A percentile compares a stretch with the other conserved stretches of the same genome.
Conservation (phyloP, 2,113 vertebrate genomes). For the Harpagus bidentatus region DNA sequence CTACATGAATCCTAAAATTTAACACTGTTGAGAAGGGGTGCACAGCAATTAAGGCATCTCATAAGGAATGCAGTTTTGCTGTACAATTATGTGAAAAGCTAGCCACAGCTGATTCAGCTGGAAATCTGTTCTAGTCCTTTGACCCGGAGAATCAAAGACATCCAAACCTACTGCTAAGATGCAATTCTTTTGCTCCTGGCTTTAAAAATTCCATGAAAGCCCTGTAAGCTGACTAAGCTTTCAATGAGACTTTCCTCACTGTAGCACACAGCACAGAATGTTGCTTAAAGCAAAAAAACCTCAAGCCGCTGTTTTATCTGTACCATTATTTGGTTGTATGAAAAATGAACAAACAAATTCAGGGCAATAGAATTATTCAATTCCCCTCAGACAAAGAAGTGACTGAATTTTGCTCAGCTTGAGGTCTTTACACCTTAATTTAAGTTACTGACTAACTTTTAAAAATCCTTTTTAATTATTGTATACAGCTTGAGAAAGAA, state of each 20-base stretch:
- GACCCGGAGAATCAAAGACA: not conserved
- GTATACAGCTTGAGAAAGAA: not conserved
- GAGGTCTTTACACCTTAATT: not conserved
- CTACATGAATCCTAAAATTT: not conserved
- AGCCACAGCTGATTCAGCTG: not conserved
- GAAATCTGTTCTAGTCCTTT: not conserved
- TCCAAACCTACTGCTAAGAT: not conserved
- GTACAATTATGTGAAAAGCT: not conserved
- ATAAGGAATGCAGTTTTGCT: not conserved
- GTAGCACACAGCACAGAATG: not conserved
- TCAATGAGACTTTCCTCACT: not conserved
- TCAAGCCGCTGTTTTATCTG: not conserved
- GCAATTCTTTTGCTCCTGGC: not conserved
- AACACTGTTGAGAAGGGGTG: not conserved
- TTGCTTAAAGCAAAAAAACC: not conserved
- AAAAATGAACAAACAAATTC: not conserved
- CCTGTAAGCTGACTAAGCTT: not conserved
- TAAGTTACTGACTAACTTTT: not conserved
- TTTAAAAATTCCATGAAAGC: not conserved
- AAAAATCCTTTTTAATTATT: not conserved
- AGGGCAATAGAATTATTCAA: not conserved
- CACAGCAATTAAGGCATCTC: not conserved
- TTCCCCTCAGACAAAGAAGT: not conserved
- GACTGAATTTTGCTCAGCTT: not conserved
- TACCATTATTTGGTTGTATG: not conserved